Percentiles rank a stretch among this genome's conserved stretches.
Conservation (phyloP, 2,888 invertebrate genomes). For the Pandemis corylana region DNA sequence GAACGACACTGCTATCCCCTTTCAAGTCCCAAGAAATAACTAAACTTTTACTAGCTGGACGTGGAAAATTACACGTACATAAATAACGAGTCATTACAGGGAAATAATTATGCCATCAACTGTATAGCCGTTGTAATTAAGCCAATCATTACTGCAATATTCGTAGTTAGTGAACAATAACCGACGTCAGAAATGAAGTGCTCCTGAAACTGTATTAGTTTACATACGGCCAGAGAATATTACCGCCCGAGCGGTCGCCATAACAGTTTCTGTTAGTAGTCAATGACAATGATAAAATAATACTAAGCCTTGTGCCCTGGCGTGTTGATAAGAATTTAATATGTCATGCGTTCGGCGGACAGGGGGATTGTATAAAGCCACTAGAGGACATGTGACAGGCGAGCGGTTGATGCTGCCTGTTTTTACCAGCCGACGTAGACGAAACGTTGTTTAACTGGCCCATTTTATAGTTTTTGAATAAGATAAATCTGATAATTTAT, state of each 20-base stretch:
- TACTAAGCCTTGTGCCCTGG: slow-evolving; percentile 41
- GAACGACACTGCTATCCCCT: slow-evolving; percentile 69
- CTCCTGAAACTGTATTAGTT: slow-evolving; percentile 54
- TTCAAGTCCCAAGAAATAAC: slow-evolving; percentile 49
- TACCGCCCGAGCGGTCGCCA: slow-evolving; percentile 47
- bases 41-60: slow-evolving; percentile 48
- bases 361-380: slow-evolving; percentile 65
- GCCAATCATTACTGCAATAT: slow-evolving; percentile 1
- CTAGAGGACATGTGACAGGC: slow-evolving; percentile 71
- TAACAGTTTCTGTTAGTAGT: slow-evolving; percentile 51
- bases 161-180: slow-evolving; percentile 46
- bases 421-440: slow-evolving; percentile 56
- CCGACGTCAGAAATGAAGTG: slow-evolving; percentile 54
- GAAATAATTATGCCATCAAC: slow-evolving; percentile 1
- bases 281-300: slow-evolving; percentile 48
- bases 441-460: slow-evolving; percentile 44
- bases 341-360: slow-evolving; percentile 56
- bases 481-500: neutral
- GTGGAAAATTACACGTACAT: slow-evolving; percentile 43
- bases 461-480: slow-evolving; percentile 8
- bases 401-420: slow-evolving; percentile 54
- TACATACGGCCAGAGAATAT: slow-evolving; percentile 47
- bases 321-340: slow-evolving; percentile 53
- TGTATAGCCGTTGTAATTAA: neutral
- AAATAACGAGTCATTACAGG: slow-evolving; percentile 3